Evolutionary conservation across 2,797 vertebrate species (phyloP), one percentile per base, ranked within the genome.

Genomic region (Sebastes cheni): DNA sequence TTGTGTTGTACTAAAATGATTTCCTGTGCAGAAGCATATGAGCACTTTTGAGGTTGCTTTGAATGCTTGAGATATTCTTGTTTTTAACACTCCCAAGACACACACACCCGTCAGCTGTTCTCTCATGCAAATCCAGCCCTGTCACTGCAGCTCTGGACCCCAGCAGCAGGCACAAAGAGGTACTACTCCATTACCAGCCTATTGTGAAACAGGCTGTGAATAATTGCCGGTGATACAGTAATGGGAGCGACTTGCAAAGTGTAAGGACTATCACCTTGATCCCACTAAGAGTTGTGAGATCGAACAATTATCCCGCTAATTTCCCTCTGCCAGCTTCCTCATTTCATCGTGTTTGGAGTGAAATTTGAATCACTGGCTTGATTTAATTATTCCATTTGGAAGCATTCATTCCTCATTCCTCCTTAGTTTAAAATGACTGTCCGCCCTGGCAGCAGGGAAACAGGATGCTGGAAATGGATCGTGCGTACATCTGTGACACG

Each of bases 101-200:
- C 50, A 50, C 55, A 59, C 84, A 77, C 82, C 64, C 42, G 77
- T 82, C 87, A 83, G 77, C 50, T 75, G 70, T 46, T 87, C 86
- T 91, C 88, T 91, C 80, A 88, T 90, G 85, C 73, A 83, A 80
- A 90, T 82, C 69, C 84, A 68, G 34, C 25, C 69, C 67, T 64
- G 77, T 79, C 88, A 76, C 85, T 77, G 81, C 70, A 61, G 83
- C 81, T 68, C 85, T 77, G 62, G 78, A 82, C 42, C 46, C 73
- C 75, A 42, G 74, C 60, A 82, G 77, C 81, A 79, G 72, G 67
- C 81, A 79, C 22, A 71, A 25, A 82, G 79, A 86, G 58, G 56
- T 65, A 55, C 70, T 64, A 59, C 85, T 86, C 68, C 39, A 75
- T 67, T 52, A 75, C 72, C 29, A 58, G 68, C 64, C 30, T 42